phyloP scores from a whole-genome alignment of 2,888 invertebrate genomes.

The Anaspis maculata region DNA sequence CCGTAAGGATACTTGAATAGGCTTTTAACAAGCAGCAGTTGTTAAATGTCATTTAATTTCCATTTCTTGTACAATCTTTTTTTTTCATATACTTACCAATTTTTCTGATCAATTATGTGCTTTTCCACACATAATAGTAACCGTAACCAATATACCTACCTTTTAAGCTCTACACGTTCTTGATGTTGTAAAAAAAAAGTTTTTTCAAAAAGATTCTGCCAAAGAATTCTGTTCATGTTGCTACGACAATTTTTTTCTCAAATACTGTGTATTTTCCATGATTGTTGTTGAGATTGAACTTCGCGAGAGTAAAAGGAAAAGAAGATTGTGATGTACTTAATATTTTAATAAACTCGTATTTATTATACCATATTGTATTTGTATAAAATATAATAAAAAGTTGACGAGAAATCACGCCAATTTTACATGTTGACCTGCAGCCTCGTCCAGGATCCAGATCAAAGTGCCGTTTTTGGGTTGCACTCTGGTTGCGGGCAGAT shows the following conservation, averaged over 20 bases:
- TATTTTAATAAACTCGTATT: slow-evolving; percentile 37
- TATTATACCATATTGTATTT: slow-evolving; percentile 35
- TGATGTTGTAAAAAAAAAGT: slow-evolving; percentile 18
- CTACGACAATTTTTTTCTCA: slow-evolving; percentile 13
- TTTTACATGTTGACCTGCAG: slow-evolving; percentile 39
- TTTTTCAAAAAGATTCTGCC: slow-evolving; percentile 11
- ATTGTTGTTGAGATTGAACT: slow-evolving; percentile 7
- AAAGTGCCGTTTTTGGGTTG: slow-evolving; percentile 60
- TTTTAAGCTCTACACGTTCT: slow-evolving; percentile 15
- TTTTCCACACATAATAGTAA: no score
- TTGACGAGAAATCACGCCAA: background rate
- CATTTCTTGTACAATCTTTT: no score
- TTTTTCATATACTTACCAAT: no score
- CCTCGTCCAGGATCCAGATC: slow-evolving; percentile 55
- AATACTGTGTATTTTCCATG: slow-evolving; percentile 12
- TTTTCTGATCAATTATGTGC: no score
- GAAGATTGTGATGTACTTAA: slow-evolving; percentile 42
- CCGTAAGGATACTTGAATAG: no score
- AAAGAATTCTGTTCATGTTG: background rate
- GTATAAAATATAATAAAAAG: slow-evolving; percentile 18
- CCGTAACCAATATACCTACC: no score
- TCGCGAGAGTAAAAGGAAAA: slow-evolving; percentile 14
- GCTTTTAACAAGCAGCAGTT: no score
- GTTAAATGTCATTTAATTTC: no score
- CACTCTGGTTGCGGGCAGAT: slow-evolving; percentile 70